These are phyloP conservation scores for Orestias chungarensis DNA, from an alignment of 2,797 vertebrate genomes.

Conservation along the genomic window DNA sequence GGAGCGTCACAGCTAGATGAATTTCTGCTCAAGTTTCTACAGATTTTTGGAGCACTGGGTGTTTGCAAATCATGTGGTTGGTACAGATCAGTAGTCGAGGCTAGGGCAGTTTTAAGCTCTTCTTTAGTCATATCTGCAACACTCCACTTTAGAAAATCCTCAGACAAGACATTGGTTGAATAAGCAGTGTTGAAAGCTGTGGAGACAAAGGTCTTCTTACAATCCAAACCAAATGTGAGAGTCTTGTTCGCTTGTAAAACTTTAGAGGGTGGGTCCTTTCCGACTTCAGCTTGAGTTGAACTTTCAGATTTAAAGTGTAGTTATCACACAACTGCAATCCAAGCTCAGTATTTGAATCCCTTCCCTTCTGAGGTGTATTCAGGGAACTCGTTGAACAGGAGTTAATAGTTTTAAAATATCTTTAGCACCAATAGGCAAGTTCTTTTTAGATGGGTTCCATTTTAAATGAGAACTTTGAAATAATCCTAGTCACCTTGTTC, in stretches of 20 bases:
- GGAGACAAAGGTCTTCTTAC: constrained; percentile 23
- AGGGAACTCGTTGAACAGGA: background rate
- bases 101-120: background rate
- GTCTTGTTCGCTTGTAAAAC: too few species aligned
- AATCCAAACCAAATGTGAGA: background rate
- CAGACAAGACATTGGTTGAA: background rate
- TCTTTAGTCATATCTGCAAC: background rate
- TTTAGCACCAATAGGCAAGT: background rate
- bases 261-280: background rate
- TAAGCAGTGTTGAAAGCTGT: background rate
- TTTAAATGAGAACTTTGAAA: background rate
- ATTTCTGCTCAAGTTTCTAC: background rate
- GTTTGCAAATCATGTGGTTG: background rate
- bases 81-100: background rate
- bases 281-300: background rate
- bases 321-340: too few species aligned
- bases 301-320: background rate
- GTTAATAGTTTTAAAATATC: background rate
- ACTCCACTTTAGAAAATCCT: background rate
- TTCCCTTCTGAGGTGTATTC: background rate
- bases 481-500: background rate
- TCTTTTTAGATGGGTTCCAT: background rate
- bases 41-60: background rate
- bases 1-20: background rate
- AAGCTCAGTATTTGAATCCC: background rate